These are phyloP conservation scores for Delphinus delphis DNA, from an alignment of 2,113 vertebrate genomes.

Conservation along the genomic window DNA sequence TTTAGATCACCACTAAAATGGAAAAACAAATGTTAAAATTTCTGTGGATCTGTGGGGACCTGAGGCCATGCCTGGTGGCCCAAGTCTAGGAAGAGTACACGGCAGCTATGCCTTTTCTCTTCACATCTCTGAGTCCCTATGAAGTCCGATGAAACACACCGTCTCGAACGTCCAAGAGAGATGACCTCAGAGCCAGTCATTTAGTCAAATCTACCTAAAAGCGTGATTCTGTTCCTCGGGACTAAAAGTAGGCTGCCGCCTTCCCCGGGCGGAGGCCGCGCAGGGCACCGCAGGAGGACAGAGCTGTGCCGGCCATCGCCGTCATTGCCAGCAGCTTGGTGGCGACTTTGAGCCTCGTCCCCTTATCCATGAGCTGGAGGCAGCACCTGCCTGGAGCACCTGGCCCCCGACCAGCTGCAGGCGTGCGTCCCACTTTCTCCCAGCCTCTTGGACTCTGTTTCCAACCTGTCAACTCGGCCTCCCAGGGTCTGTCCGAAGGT, in stretches of 20 bases:
- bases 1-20: not conserved
- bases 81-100: not conserved
- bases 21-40: not conserved
- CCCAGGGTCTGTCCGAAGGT: not conserved
- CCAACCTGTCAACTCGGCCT: not conserved
- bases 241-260: not conserved
- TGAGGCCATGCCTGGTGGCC: not conserved
- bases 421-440: not conserved
- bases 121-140: not conserved
- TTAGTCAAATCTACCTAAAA: not conserved
- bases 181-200: not conserved
- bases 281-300: accelerated
- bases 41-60: not conserved
- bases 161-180: too few relatives aligned
- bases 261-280: not conserved
- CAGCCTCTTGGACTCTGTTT: not conserved
- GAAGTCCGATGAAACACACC: not conserved
- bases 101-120: not conserved
- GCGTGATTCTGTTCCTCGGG: not conserved
- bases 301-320: not conserved
- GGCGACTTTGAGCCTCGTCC: not conserved
- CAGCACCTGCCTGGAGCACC: not conserved
- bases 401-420: not conserved
- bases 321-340: accelerated
- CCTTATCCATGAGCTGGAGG: not conserved